Base-by-base conservation (phyloP, 2,888 invertebrate genomes). In the Drosophila emarginata region DNA sequence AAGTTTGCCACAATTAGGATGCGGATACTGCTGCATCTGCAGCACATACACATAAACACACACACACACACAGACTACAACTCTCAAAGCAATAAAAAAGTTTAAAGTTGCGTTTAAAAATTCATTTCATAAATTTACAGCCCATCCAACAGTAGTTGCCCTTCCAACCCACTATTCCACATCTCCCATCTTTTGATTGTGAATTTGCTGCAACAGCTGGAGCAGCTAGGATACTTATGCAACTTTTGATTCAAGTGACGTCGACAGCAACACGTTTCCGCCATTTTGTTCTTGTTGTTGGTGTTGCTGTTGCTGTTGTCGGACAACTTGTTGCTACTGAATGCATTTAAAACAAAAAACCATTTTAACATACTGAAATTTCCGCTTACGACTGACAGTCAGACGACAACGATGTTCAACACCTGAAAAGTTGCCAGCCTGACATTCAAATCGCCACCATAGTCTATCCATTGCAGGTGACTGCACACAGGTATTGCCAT, bases 1-100 rank as follows among this genome's bases (percentile, higher is more conserved):
- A 87, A 82, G 67, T 85, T 85, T 80, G 79, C 82, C 83, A 85
- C 84, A 85, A 85, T 87, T 84, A 84, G 84, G 82, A 84, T 63
- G 60, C 61, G 45, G 50, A 58, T 45, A 45, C 45, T 79, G 76
- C 70, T 64, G 78, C 72, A 59, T 66, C 61, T 59, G 21, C 53
- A 45, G 12, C 40, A 39, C 7, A 40, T 62, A n/a, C 39, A 58
- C 32, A 65, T 60, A 9, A 36, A 28, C 61, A 9, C 40, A 28
- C 40, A 28, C 9, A 37, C 64, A 12, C 36, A 61, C 23, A 65
- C 58, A 9, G 37, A 28, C 72, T 21, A 28, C 72, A 71, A 68
- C 76, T 80, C 84, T 69, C 79, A 56, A 26, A 63, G 80, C 87
- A 87, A 85, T 87, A 85, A 85, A 85, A 84, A 85, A 87, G 71